phyloP scores from a whole-genome alignment of 2,888 invertebrate species.

The Thera britannica region DNA sequence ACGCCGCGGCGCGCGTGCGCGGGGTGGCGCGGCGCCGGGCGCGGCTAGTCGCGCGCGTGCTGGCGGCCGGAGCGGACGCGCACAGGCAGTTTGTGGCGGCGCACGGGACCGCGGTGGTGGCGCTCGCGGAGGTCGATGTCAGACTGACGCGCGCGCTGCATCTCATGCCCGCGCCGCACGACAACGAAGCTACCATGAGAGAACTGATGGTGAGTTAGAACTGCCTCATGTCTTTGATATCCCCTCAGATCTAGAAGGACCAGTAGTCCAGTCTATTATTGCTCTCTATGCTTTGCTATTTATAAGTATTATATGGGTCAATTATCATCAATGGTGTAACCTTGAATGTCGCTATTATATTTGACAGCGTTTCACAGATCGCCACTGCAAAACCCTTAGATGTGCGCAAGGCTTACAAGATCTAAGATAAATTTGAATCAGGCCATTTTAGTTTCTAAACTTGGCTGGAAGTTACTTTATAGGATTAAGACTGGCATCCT shows the following conservation, averaged over 20 bases:
- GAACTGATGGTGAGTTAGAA: slow-evolving; percentile 75
- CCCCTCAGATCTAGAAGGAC: no score
- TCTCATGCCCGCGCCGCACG: slow-evolving; percentile 79
- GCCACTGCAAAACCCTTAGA: no score
- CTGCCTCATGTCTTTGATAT: no score
- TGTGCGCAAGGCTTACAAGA: no score
- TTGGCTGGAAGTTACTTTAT: not conserved
- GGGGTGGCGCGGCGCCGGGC: slow-evolving; percentile 88
- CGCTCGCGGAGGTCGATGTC: slow-evolving; percentile 89
- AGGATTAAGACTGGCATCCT: not conserved
- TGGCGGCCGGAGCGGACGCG: slow-evolving; percentile 84
- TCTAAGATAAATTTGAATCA: no score
- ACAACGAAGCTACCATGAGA: slow-evolving; percentile 68
- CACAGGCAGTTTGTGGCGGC: slow-evolving; percentile 89
- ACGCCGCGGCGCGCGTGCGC: slow-evolving; percentile 87
- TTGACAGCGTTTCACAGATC: no score
- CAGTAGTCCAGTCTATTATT: no score
- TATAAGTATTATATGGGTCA: no score
- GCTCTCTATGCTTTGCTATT: no score
- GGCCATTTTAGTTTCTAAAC: no score
- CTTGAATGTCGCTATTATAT: no score
- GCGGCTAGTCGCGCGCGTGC: slow-evolving; percentile 84
- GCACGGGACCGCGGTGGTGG: slow-evolving; percentile 89
- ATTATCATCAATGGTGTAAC: no score
- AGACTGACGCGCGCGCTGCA: slow-evolving; percentile 89